Conservation (phyloP, 2,888 invertebrate species). For the Tortricodes alternella region DNA sequence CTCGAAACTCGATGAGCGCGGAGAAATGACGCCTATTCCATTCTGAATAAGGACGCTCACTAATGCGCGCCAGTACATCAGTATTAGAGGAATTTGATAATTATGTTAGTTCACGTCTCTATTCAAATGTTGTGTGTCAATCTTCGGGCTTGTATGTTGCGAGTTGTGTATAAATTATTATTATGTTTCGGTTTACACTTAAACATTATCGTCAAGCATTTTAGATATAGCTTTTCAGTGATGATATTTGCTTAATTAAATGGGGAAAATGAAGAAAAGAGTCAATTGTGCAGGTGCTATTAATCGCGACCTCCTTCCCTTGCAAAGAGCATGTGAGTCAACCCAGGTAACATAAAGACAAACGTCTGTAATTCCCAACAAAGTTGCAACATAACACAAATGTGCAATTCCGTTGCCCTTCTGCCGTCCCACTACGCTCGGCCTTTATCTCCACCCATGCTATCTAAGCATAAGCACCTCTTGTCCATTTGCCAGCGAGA, state of each 20-base stretch:
- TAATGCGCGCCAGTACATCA: neutral
- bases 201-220: neutral
- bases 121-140: constrained; percentile 29
- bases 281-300: too few relatives aligned
- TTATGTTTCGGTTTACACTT: neutral
- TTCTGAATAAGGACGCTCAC: constrained; percentile 29
- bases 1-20: constrained; percentile 6
- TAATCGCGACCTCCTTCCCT: neutral
- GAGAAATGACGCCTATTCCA: constrained; percentile 35
- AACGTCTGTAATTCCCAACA: constrained; percentile 5
- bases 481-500: constrained; percentile 36
- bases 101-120: constrained; percentile 19
- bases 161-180: neutral
- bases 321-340: neutral
- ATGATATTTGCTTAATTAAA: too few relatives aligned
- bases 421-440: neutral
- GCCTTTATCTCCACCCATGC: constrained; percentile 20
- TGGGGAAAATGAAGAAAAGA: too few relatives aligned
- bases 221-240: too few relatives aligned
- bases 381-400: constrained; percentile 22
- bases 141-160: neutral
- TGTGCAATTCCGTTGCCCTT: constrained; percentile 14
- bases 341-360: constrained; percentile 1
- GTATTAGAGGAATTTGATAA: constrained; percentile 27
- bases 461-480: constrained; percentile 32